Conservation (phyloP, 2,888 invertebrate genomes). For the Pantelozetes paolii region DNA sequence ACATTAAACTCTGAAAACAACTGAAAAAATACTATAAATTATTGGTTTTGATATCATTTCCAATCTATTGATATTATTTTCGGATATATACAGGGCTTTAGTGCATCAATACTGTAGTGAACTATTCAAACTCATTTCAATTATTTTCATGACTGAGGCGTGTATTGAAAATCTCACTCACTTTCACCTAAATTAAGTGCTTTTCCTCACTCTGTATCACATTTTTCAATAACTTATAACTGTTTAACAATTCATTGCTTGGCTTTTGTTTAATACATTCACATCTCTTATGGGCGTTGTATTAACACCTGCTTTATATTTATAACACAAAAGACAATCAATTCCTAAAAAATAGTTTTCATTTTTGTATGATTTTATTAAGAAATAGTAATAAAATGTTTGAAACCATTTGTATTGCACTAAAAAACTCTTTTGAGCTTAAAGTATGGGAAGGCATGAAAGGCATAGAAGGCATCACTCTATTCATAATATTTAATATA, state of each 20-base stretch:
- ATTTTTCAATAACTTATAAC: not conserved
- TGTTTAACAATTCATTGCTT: constrained; percentile 2
- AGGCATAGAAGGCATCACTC: no score
- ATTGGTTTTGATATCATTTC: not conserved
- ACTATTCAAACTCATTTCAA: not conserved
- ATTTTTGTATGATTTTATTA: not conserved
- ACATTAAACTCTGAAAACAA: not conserved
- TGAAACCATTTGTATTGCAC: not conserved
- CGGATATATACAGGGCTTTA: not conserved
- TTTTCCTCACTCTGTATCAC: not conserved
- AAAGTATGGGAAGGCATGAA: no score
- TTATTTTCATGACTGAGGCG: not conserved
- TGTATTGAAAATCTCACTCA: not conserved
- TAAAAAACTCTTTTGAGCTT: no score
- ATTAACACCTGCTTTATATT: not conserved
- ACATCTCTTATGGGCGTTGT: not conserved
- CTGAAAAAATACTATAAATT: not conserved
- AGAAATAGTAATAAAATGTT: not conserved
- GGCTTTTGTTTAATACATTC: not conserved
- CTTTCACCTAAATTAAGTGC: not conserved
- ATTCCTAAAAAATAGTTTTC: not conserved
- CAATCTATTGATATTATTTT: not conserved
- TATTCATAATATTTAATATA: no score
- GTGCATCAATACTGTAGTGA: not conserved
- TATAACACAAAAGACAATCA: not conserved